phyloP scores from a whole-genome alignment of 2,797 vertebrate species.

The Acipenser oxyrinchus region DNA sequence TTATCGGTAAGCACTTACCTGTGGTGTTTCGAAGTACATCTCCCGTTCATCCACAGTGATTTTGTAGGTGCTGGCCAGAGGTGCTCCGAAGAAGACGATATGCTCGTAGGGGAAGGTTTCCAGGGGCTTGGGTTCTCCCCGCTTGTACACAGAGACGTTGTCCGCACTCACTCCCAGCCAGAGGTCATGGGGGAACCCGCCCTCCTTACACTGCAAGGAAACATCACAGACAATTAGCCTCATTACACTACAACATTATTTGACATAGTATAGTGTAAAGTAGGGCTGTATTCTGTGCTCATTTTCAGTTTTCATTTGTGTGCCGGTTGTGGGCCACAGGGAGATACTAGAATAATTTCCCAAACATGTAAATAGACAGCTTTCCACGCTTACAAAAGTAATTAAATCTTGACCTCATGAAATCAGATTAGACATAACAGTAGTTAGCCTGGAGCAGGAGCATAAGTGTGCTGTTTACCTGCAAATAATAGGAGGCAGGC shows the following conservation, averaged over 20 bases:
- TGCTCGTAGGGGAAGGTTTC: conserved; percentile 89
- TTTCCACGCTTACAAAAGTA: too few relatives aligned
- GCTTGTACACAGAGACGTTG: conserved; percentile 83
- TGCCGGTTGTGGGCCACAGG: too few relatives aligned
- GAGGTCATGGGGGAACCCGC: conserved; percentile 85
- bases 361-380: too few relatives aligned
- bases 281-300: too few relatives aligned
- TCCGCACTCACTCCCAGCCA: conserved; percentile 88
- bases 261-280: too few relatives aligned
- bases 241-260: neutral
- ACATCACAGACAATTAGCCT: neutral
- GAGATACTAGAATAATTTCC: too few relatives aligned
- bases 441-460: too few relatives aligned
- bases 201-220: conserved; percentile 74
- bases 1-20: conserved; percentile 48
- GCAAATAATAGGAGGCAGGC: too few relatives aligned
- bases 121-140: conserved; percentile 77
- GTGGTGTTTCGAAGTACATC: conserved; percentile 86
- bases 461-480: too few relatives aligned
- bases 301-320: too few relatives aligned
- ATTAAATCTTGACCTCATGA: too few relatives aligned
- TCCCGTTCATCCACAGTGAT: conserved; percentile 87
- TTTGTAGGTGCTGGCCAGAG: conserved; percentile 81
- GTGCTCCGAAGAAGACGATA: conserved; percentile 86
- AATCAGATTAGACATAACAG: too few relatives aligned